Evolutionary conservation across 2,113 vertebrate genomes (phyloP), one percentile per base, ranked within the genome.

Genomic region (Zonotrichia leucophrys): DNA sequence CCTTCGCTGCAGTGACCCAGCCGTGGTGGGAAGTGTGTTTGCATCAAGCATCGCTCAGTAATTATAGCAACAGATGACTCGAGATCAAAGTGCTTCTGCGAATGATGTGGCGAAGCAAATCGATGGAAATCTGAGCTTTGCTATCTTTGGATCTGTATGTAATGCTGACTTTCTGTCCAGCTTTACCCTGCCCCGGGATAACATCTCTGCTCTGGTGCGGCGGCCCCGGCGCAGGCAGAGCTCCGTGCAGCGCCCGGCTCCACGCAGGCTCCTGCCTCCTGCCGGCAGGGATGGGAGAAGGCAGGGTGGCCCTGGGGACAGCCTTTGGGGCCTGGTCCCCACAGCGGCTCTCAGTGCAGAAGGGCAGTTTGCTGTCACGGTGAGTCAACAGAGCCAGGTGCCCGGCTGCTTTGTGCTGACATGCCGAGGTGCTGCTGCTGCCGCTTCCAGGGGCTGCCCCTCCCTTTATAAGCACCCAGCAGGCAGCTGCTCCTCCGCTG

Each of bases 31-130:
- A 95, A 91, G 81, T 2, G 68, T 87, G 87, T 92, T 94, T 92
- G 89, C 92, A 94, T 56, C 86, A 96, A 73, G 63, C 68, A 39
- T 25, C 17, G 7, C 25, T 28, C 79, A 42, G 83, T 97, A 97
- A 97, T 97, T 97, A 97, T 67, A 95, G 94, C 95, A 95, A 96
- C 95, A 97, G 72, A 80, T 69, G 88, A 69, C 42, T 94, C 16
- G 7, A 95, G 95, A 97, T 97, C 96, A 97, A 97, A 96, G 96
- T 9, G 55, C n/a, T 53, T 35, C 50, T 74, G 55, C 2, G 83
- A 97, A 96, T 96, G 95, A 97, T 96, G 96, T 96, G 96, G 96
- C 2, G 0, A 86, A 66, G 76, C 5, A 53, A 88, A 93, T 73
- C 16, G 42, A 77, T 96, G 90, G 60, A 88, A 88, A 97, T 88